A percentile compares a stretch with the other conserved stretches of the same genome.
Conservation (phyloP, 2,888 invertebrate species). For the Drosophila vallismaia region DNA sequence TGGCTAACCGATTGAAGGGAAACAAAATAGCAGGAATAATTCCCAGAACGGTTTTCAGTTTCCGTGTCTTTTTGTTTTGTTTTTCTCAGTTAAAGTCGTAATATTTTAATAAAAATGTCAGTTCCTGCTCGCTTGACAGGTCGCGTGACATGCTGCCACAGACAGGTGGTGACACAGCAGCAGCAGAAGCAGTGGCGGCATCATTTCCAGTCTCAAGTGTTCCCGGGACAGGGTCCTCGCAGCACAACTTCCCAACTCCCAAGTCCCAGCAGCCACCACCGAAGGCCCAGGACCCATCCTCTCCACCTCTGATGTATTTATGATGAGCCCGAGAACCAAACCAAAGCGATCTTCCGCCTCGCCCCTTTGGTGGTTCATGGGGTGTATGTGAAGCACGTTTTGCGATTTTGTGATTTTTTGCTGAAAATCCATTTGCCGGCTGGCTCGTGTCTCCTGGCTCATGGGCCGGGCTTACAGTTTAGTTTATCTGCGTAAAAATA, state of each 20-base stretch:
- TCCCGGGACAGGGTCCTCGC: constrained; percentile 1
- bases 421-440: constrained; percentile 68
- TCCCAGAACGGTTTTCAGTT: background rate
- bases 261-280: background rate
- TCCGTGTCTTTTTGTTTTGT: constrained; percentile 14
- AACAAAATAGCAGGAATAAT: constrained; percentile 53
- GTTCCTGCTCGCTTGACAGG: constrained; percentile 74
- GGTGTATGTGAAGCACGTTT: constrained; percentile 79
- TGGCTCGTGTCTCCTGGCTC: constrained; percentile 14
- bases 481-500: constrained; percentile 78
- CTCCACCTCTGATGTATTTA: constrained; percentile 67
- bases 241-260: background rate
- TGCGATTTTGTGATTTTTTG: constrained; percentile 65
- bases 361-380: background rate
- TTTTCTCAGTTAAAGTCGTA: constrained; percentile 65
- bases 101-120: constrained; percentile 82
- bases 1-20: constrained; percentile 38
- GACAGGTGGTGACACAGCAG: constrained; percentile 62
- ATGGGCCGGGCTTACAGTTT: constrained; percentile 66
- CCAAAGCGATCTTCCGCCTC: constrained; percentile 24
- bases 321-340: constrained; percentile 53
- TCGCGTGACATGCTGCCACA: constrained; percentile 79
- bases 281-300: background rate
- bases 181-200: constrained; percentile 10
- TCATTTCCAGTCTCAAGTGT: constrained; percentile 43